Evolutionary conservation across 2,888 invertebrate genomes (phyloP), one percentile per base, ranked within the genome.

Genomic region (Silvanus unidentatus): DNA sequence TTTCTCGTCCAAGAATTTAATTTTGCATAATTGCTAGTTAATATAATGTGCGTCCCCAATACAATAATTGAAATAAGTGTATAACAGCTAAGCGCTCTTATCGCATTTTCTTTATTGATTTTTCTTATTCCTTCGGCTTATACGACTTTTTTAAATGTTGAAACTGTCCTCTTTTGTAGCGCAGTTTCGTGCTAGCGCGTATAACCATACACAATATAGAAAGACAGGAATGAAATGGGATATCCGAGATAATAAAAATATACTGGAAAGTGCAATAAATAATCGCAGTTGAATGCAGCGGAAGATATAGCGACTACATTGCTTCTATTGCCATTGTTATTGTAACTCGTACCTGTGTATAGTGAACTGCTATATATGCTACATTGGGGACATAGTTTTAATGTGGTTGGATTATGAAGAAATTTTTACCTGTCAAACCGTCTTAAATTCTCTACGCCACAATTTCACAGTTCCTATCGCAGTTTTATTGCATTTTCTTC

Each of bases 181-280:
- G 8, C 8, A 22, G 22, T 22, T 5, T 5, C 8, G 8, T 22
- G 22, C 22, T 22, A 8, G 22, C 22, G 22, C 22, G 22, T 22
- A 22, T 22, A 22, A 3, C 8, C 22, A 22, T 22, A 22, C 8
- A 22, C 22, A 22, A 12, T 32, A 32, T 32, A 32, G 32, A n/a
- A 9, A 32, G 32, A 16, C 39, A 40, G 57, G 50, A 54, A 51
- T 52, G 55, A 55, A 56, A 53, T 45, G 53, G 59, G 57, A 58
- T 52, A 54, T 60, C 60, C 59, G 58, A 44, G 53, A 54, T 56
- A 58, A 59, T 60, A 62, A 62, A 58, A 62, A 62, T 60, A 56
- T 52, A 60, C 49, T 50, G 49, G 52, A 48, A 58, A 54, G 53
- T 53, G 59, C 54, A 57, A 62, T 62, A 62, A 62, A 62, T 62